Conservation (phyloP, 2,113 vertebrate genomes). For the Cryptotis parvus region DNA sequence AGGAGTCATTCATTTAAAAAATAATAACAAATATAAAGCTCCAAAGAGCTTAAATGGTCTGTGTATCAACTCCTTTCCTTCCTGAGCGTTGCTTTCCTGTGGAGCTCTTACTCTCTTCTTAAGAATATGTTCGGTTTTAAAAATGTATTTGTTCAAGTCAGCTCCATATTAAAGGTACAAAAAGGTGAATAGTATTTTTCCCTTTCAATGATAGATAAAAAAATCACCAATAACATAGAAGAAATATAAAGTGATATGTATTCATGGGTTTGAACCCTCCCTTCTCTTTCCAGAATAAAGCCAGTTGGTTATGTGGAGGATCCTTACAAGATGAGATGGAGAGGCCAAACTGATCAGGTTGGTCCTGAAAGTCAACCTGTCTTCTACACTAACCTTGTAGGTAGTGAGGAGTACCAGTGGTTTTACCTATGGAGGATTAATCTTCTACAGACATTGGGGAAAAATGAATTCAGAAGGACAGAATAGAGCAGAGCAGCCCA, state of each 20-base stretch:
- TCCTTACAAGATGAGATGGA: background rate
- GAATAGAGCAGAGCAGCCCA: background rate
- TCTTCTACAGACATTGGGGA: background rate
- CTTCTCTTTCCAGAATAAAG: no score
- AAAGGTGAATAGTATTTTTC: background rate
- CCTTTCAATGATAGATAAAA: constrained; percentile 2
- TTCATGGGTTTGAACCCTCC: background rate
- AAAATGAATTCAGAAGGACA: constrained; percentile 8
- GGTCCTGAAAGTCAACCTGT: no score
- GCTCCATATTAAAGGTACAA: constrained; percentile 15
- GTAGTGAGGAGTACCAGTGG: rapidly evolving
- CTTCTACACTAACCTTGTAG: background rate
- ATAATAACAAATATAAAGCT: constrained; percentile 50
- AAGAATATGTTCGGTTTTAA: background rate
- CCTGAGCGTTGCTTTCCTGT: background rate
- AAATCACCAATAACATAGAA: background rate
- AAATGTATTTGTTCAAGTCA: constrained; percentile 29
- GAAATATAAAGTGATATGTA: background rate
- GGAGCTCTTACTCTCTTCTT: background rate
- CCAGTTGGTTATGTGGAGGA: background rate
- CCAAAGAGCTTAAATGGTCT: background rate
- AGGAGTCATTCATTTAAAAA: constrained; percentile 63
- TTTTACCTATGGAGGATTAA: background rate
- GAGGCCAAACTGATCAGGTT: background rate
- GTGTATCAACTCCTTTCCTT: background rate